Evolutionary conservation across 2,888 invertebrate species (phyloP).

Genomic region (Disparrhopalites patrizii): DNA sequence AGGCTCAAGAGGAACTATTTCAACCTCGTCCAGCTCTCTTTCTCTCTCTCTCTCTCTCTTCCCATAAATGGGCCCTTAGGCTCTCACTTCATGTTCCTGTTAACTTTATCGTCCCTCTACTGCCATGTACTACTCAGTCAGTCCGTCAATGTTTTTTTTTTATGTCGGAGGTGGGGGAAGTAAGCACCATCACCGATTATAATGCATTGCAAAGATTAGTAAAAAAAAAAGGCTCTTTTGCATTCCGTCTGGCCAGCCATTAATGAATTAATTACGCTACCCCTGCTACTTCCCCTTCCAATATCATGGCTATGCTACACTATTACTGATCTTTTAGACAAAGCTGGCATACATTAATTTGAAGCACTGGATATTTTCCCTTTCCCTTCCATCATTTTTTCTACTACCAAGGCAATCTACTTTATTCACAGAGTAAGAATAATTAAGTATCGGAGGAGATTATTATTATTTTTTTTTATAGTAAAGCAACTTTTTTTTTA

Average conservation of each 20-base stretch:
- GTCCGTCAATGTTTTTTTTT: background rate
- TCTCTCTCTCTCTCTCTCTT: constrained; percentile 30
- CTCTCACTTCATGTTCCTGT: constrained; percentile 13
- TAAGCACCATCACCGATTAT: background rate
- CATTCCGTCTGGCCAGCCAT: background rate
- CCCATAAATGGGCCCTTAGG: constrained; percentile 22
- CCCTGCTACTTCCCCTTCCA: too few relatives aligned
- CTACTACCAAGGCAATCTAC: constrained; percentile 1
- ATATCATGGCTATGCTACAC: too few relatives aligned
- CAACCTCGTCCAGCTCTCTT: constrained; percentile 20
- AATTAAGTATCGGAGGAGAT: too few relatives aligned
- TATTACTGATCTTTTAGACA: too few relatives aligned
- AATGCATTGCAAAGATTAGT: constrained; percentile 3
- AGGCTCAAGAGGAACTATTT: constrained; percentile 3
- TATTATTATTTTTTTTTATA: constrained; percentile 14
- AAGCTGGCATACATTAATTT: too few relatives aligned
- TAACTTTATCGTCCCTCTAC: constrained; percentile 17
- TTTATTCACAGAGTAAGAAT: background rate
- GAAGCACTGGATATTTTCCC: background rate
- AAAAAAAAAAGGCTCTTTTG: constrained; percentile 2
- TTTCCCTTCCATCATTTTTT: too few relatives aligned
- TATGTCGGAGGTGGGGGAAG: too few relatives aligned
- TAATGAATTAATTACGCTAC: constrained; percentile 10
- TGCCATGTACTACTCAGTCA: too few relatives aligned
- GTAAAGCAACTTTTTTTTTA: background rate